phyloP scores from a whole-genome alignment of 1,140 invertebrate genomes.

The Macrosteles quadrilineatus region DNA sequence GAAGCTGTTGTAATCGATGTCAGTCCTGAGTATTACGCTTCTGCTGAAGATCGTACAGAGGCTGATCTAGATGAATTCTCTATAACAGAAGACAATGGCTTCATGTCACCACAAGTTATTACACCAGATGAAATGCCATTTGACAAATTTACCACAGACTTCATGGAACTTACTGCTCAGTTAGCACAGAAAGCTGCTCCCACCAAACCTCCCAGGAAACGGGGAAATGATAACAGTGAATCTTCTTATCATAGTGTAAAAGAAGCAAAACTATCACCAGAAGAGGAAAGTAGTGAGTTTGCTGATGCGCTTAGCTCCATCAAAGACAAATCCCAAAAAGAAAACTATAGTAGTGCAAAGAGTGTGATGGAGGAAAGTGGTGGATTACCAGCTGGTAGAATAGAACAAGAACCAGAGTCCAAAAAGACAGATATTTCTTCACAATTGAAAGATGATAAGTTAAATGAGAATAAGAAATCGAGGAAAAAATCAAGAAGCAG shows the following conservation, averaged over 20 bases:
- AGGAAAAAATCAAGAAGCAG: constrained; percentile 27
- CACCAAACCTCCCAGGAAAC: constrained; percentile 28
- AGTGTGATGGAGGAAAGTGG: constrained; percentile 44
- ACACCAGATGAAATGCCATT: constrained; percentile 49
- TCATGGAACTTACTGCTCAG: constrained; percentile 44
- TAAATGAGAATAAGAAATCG: background rate
- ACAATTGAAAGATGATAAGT: background rate
- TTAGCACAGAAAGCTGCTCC: constrained; percentile 1
- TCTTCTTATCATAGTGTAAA: constrained; percentile 21
- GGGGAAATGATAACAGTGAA: constrained; percentile 25
- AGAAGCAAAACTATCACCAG: constrained; percentile 18
- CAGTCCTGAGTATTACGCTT: constrained; percentile 74
- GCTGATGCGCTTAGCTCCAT: constrained; percentile 48
- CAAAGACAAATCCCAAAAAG: constrained; percentile 51
- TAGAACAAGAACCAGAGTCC: background rate
- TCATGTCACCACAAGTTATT: constrained; percentile 38
- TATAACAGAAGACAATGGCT: constrained; percentile 60
- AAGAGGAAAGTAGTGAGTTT: constrained; percentile 26
- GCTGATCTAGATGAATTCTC: constrained; percentile 84
- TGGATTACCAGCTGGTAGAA: constrained; percentile 29
- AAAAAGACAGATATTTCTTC: no score
- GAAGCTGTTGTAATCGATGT: constrained; percentile 91
- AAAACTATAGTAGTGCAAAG: constrained; percentile 62
- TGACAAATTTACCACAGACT: constrained; percentile 49
- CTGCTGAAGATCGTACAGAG: constrained; percentile 77